Base-by-base conservation (phyloP, 2,113 vertebrate genomes). In the Passer montanus region DNA sequence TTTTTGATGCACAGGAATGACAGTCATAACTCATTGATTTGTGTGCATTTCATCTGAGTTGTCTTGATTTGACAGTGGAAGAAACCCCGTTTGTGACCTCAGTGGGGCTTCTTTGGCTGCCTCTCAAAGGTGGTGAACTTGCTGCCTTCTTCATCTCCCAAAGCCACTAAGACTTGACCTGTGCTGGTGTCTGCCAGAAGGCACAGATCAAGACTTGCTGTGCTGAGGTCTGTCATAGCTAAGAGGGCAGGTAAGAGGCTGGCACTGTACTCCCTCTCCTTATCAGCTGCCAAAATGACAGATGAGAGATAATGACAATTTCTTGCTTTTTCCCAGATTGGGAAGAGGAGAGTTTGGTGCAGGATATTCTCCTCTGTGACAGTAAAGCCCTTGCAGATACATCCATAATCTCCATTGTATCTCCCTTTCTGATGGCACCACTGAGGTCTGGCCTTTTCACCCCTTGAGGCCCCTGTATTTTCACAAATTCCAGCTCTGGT, bases 251-350 rank as follows among this genome's bases (percentile, higher is more conserved):
- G 35, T n/a, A n/a, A 30, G 53, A 82, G 31, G 9, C 35, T 74
- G 14, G 26, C 39, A 46, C 0, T 0, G 4, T 28, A 28, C 4
- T 79, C 19, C 41, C 39, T 55, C 27, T 64, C 28, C 41, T 89
- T 79, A 79, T 44, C 56, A 70, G 60, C 20, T 64, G 30, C 66
- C 66, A 68, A 67, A 69, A 49, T 60, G 28, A 74, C 43, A 30
- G 35, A n/a, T 1, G 14, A 52, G 10, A 44, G 44, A 75, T 41
- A 72, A 43, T 18, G 47, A 47, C 13, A 21, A 52, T 60, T 84
- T 87, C 33, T 84, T 30, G 55, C 30, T 55, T 74, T 62, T 78
- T 43, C 13, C 35, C 44, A 37, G 46, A 82, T 1, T 1, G 2
- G 16, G 26, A 64, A 77, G 39, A 75, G 35, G 11, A 69, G 43